These are phyloP conservation scores for Palythoa grandiflora DNA, from an alignment of 92 coral and sea anemone species.

Conservation along the genomic window DNA sequence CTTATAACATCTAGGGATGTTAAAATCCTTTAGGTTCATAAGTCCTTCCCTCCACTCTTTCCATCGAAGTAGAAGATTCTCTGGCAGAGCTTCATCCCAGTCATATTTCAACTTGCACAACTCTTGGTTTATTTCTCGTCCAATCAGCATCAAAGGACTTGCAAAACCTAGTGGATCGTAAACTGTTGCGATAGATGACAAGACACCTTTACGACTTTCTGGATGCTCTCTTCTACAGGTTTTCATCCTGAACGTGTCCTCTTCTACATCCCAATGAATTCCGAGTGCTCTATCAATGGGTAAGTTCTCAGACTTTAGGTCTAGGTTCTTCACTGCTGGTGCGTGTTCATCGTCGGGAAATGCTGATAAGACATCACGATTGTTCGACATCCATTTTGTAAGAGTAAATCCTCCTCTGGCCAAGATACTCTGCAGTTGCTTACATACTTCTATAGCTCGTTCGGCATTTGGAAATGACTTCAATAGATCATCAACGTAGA, in stretches of 20 bases:
- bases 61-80: slow-evolving; percentile 52
- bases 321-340: slow-evolving; percentile 52
- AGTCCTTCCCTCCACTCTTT: slow-evolving; percentile 63
- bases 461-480: slow-evolving; percentile 34
- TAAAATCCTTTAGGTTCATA: slow-evolving; percentile 32
- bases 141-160: slow-evolving; percentile 7
- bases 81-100: slow-evolving; percentile 68
- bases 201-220: slow-evolving; percentile 69
- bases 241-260: slow-evolving; percentile 56
- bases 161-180: slow-evolving; percentile 62
- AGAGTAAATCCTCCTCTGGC: slow-evolving; percentile 74
- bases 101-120: slow-evolving; percentile 65
- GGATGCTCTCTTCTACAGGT: slow-evolving; percentile 50
- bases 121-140: slow-evolving; percentile 75
- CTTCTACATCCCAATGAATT: slow-evolving; percentile 69
- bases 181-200: slow-evolving; percentile 72
- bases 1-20: slow-evolving; percentile 66
- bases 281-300: slow-evolving; percentile 74
- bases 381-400: slow-evolving; percentile 75
- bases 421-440: slow-evolving; percentile 38
- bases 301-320: slow-evolving; percentile 58
- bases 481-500: slow-evolving; percentile 43
- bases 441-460: slow-evolving; percentile 2
- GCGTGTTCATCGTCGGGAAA: slow-evolving; percentile 65
- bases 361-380: slow-evolving; percentile 62